Base-by-base conservation (phyloP, 2,113 vertebrate species). In the Centropus bengalensis region DNA sequence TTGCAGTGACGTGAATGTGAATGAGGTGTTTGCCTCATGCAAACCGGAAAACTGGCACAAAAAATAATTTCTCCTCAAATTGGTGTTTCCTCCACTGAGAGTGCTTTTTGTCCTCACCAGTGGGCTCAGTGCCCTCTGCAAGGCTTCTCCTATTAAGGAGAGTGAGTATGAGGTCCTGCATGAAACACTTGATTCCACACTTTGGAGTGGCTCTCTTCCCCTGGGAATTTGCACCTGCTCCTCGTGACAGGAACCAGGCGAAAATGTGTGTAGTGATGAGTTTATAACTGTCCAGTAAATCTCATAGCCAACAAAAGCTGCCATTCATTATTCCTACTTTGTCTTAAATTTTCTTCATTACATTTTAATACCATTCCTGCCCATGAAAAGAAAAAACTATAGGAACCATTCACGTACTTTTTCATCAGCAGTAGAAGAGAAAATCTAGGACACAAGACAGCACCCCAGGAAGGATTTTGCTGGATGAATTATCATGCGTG, bases 121-220 rank as follows among this genome's bases (percentile, higher is more conserved):
- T 54, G 32, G 38, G 45, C 6, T 79, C n/a, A 21, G 51, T 30
- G 83, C 62, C 56, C 55, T 66, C 49, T 76, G 47, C 36, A 77
- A 92, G 45, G 74, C 30, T 80, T 74, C 74, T 71, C 33, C 59
- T 62, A 0, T 16, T 67, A 58, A 75, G 47, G 24, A 89, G 22
- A 74, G 16, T 79, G 89, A 63, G 56, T 40, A 33, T 59, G 55
- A 42, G 16, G 22, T 36, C 8, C 51, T 60, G 24, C 40, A 71
- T n/a, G 20, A 93, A 89, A 82, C n/a, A 68, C 21, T 56, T 69
- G 63, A 92, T 94, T 94, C 94, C 49, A 62, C 30, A 51, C 80
- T 75, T 93, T 49, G n/a, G 6, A 40, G 59, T 23, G 26, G 18
- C n/a, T 42, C 23, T 45, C 33, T 58, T 38, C 75, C 32, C 62